A percentile compares a stretch with the other conserved stretches of the same genome.
Evolutionary conservation across 2,888 invertebrate genomes (phyloP).

Genomic region (Zelleria hepariella): DNA sequence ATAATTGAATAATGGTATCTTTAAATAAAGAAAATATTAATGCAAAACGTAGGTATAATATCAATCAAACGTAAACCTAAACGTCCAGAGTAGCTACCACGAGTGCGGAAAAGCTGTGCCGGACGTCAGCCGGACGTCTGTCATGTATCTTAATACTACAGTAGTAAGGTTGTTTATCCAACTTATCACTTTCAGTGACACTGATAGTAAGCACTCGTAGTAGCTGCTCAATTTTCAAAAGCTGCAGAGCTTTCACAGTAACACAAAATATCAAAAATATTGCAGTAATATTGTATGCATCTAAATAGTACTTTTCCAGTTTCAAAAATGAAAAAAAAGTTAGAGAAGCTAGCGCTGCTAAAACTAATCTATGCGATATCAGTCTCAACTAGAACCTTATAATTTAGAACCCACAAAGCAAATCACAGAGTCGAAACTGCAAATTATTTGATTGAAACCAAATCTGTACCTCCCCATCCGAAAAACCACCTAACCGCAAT

Average conservation of each 20-base stretch:
- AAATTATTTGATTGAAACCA: constrained; percentile 58
- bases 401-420: constrained; percentile 70
- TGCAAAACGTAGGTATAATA: too few relatives aligned
- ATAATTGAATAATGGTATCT: constrained; percentile 1
- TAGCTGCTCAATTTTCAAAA: background rate
- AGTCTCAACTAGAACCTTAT: constrained; percentile 71
- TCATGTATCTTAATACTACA: too few relatives aligned
- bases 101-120: too few relatives aligned
- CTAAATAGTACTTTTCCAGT: constrained; percentile 35
- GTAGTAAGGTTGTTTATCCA: too few relatives aligned
- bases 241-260: constrained; percentile 30
- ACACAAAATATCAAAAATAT: constrained; percentile 54
- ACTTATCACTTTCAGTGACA: too few relatives aligned
- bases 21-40: too few relatives aligned
- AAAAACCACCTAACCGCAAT: constrained; percentile 46
- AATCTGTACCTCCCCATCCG: constrained; percentile 44
- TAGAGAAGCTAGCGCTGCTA: constrained; percentile 71
- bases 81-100: too few relatives aligned
- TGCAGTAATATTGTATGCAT: constrained; percentile 26
- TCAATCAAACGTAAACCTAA: too few relatives aligned
- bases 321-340: constrained; percentile 40
- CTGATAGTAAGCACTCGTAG: too few relatives aligned
- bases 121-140: too few relatives aligned
- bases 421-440: constrained; percentile 70
- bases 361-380: constrained; percentile 72